These are phyloP conservation scores for Alviniconcha marisindica DNA, from an alignment of 1,140 invertebrate species.

Conservation along the genomic window DNA sequence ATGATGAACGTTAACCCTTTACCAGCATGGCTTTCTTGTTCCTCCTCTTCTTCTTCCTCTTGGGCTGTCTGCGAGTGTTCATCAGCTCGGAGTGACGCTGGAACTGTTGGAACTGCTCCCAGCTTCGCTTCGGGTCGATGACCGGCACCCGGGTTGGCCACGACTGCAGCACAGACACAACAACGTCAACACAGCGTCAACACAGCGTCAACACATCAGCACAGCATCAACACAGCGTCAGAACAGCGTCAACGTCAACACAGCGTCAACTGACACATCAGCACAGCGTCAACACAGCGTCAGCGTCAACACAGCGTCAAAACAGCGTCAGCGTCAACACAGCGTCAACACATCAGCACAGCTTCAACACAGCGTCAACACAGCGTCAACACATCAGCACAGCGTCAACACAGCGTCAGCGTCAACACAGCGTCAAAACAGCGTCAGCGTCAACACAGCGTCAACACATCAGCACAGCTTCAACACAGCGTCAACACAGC, in stretches of 20 bases:
- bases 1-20: constrained; percentile 21
- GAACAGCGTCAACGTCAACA: not conserved
- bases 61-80: constrained; percentile 22
- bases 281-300: not conserved
- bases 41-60: constrained; percentile 41
- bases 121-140: constrained; percentile 57
- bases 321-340: not conserved
- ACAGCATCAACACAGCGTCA: not conserved
- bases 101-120: constrained; percentile 54
- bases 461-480: too few relatives aligned
- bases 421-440: too few relatives aligned
- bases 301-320: not conserved
- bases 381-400: too few relatives aligned
- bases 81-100: constrained; percentile 40
- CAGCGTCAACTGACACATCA: not conserved
- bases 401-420: too few relatives aligned
- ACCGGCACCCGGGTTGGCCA: constrained; percentile 22
- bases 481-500: too few relatives aligned
- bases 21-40: constrained; percentile 44
- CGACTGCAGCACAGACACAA: constrained; percentile 51
- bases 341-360: not conserved
- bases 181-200: too few relatives aligned
- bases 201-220: not conserved
- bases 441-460: too few relatives aligned
- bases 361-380: too few relatives aligned